A percentile compares a stretch with the other conserved stretches of the same genome.
phyloP scores from a whole-genome alignment of 1,140 invertebrate species.

The Drosophila kanapiae region DNA sequence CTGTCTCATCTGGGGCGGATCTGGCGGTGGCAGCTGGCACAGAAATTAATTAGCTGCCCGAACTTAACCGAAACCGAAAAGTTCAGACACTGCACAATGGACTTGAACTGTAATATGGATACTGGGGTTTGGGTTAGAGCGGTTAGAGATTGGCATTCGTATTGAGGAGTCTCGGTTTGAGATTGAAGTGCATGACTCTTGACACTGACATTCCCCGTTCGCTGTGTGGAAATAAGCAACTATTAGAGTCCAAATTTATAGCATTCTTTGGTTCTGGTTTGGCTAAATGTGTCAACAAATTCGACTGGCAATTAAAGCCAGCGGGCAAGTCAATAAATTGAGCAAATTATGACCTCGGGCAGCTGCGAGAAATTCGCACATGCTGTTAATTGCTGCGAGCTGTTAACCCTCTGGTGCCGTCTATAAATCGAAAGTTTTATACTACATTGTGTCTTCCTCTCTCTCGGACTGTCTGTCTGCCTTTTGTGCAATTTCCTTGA shows the following conservation, averaged over 20 bases:
- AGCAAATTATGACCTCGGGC: conserved; percentile 40
- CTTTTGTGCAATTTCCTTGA: conserved; percentile 61
- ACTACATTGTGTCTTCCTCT: conserved; percentile 38
- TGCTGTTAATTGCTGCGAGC: conserved; percentile 45
- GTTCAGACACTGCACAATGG: conserved; percentile 47
- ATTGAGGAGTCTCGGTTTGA: background rate
- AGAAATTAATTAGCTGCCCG: conserved; percentile 63
- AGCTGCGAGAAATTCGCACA: conserved; percentile 27
- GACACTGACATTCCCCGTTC: conserved; percentile 18
- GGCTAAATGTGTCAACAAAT: conserved; percentile 63
- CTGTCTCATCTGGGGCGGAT: conserved; percentile 47
- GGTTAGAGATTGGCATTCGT: conserved; percentile 1
- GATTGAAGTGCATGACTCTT: conserved; percentile 43
- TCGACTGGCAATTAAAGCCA: conserved; percentile 61
- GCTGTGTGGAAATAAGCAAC: background rate
- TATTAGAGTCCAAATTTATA: conserved; percentile 52
- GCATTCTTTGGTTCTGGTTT: conserved; percentile 12
- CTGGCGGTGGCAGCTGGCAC: conserved; percentile 53
- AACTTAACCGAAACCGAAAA: conserved; percentile 46
- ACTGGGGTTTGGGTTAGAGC: background rate
- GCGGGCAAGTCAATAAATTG: conserved; percentile 44
- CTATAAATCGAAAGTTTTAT: conserved; percentile 71
- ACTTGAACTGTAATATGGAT: conserved; percentile 9
- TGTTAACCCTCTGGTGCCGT: conserved; percentile 34
- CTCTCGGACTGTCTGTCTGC: conserved; percentile 37